Evolutionary conservation across 2,797 vertebrate species (phyloP).

Genomic region (Sylvia borin): DNA sequence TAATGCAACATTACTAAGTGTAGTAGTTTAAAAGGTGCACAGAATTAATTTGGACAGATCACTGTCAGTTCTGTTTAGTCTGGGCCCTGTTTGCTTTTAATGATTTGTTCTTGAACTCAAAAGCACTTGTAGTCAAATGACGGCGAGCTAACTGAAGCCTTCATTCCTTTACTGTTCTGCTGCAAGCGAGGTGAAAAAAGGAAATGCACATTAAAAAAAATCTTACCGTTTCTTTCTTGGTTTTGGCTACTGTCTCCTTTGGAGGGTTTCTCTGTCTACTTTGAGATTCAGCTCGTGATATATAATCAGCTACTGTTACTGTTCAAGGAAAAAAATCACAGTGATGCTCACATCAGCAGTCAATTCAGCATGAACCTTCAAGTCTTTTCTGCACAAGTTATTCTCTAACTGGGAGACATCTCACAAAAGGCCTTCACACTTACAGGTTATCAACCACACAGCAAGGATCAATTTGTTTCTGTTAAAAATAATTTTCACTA

Average conservation of each 20-base stretch:
- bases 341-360: constrained; percentile 33
- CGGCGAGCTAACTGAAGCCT: background rate
- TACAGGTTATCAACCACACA: background rate
- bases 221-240: constrained; percentile 92
- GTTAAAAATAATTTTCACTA: background rate
- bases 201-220: background rate
- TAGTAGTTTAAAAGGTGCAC: accelerated
- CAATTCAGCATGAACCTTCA: background rate
- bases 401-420: background rate
- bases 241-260: constrained; percentile 89
- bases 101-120: background rate
- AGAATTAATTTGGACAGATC: background rate
- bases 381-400: constrained; percentile 21
- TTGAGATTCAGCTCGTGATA: constrained; percentile 97
- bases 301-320: constrained; percentile 99
- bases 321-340: constrained; percentile 78
- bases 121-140: background rate
- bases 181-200: background rate
- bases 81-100: background rate
- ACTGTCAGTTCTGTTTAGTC: background rate
- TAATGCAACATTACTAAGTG: background rate
- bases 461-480: background rate
- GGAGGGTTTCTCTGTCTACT: constrained; percentile 90
- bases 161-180: background rate
- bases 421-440: constrained; percentile 52